Base-by-base conservation (phyloP, 2,113 vertebrate genomes). In the Periophthalmus modestus region DNA sequence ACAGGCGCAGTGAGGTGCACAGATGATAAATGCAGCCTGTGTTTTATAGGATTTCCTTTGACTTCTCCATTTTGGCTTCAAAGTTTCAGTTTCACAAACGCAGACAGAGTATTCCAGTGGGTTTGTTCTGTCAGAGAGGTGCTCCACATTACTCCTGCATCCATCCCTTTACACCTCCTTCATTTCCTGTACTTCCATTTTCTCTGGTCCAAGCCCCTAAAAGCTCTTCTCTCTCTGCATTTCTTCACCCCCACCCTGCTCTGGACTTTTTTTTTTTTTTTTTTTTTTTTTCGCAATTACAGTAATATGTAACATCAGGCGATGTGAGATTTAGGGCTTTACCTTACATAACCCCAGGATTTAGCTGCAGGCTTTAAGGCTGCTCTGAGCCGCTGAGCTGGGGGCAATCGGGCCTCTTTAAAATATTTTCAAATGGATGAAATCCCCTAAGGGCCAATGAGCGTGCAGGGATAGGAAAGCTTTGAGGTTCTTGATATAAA, bases 241-340 rank as follows among this genome's bases (percentile, higher is more conserved):
- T 66, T 77, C 82, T 86, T 80, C 74, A 78, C 67, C 69, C 43
- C 77, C 71, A 33, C 19, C 74, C 67, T 62, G 57, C 73, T 80
- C 79, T 79, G 50, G 81, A 36, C 77, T 81, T 84, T 54, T 71
- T 28, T 68, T 34, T 63, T 73, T 62, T 81, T 84, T 54, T 71
- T 28, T 68, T 34, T 63, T 73, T 62, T 33, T 62, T 66, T 73
- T 91, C 87, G 87, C 90, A 93, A 93, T 93, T 94, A 92, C 92
- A 93, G 92, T 94, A 93, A 93, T 93, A 92, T 94, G 89, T 92
- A 93, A 93, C 93, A 93, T 93, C 91, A 93, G 92, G 92, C 89
- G 72, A 69, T 77, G 88, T 84, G 90, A 93, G 91, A 93, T 93
- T 93, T 93, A 92, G 85, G 80, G 92, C 91, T 93, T 94, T 93